Evolutionary conservation across 2,113 vertebrate genomes (phyloP), one percentile per base, ranked within the genome.

Genomic region (Piliocolobus tephrosceles): DNA sequence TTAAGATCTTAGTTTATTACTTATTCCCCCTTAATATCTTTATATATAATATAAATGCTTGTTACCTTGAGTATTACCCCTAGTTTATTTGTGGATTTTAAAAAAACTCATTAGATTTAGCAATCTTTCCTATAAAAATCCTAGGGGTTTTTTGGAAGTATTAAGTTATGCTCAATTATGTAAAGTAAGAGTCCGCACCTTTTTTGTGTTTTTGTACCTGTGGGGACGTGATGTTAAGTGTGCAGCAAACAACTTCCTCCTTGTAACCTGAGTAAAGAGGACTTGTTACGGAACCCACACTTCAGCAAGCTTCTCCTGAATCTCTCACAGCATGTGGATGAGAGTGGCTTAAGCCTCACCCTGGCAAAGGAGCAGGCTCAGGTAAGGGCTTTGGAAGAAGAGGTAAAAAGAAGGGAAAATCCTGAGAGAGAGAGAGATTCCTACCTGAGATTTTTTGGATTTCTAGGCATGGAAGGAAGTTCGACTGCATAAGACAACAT

Each of bases 291-390:
- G 92, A 99, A 99, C 79, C 99, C 99, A 1, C 96, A 98, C 81
- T 99, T 99, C 95, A 98, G 99, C 96, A 99, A 98, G 90, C 98
- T 99, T 5, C 97, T 99, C 91, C 98, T 98, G 23, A 98, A 97
- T n/a, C 97, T 99, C 72, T 97, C 98, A 0, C 98, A 99, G n/a
- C 98, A 98, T 13, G 80, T 99, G 97, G 99, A 99, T 35, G 97
- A 94, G 88, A 99, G 98, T 18, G 99, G 99, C 45, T 98, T 99
- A 80, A 98, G 98, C 40, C 92, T 96, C 47, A 61, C 95, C 8
- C 97, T 99, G 90, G 98, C 98, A 73, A 98, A 98, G 20, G 98
- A 99, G 30, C 97, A 99, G 97, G 98, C 99, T 52, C 98, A 99
- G 99, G 99, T 99, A 98, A 86, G 40, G 47, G 57, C 27, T 18